Base-by-base conservation (phyloP, 1,140 invertebrate species). In the Ostrea denselamellosa region DNA sequence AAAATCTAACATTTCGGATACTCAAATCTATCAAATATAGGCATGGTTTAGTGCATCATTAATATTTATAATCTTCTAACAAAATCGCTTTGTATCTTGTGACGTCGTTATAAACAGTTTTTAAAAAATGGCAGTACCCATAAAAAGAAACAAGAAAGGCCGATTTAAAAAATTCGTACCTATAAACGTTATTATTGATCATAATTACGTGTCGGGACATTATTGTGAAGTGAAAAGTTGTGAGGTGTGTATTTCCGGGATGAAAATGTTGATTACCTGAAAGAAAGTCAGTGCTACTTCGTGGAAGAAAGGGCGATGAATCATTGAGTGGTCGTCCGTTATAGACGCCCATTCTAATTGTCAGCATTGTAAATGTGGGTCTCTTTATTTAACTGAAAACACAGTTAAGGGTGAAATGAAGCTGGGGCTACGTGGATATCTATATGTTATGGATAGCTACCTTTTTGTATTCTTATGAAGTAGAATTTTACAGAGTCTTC, bases 351-450 rank as follows among this genome's bases (percentile, higher is more conserved):
- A 14, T 9, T 9, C 10, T 14, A 25, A 22, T 34, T 71, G 68
- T n/a, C n/a, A 9, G 8, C n/a, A 71, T 9, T 71, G 68, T 34
- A 71, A 71, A 34, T 25, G n/a, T 9, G 68, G 68, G 68, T n/a
- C 68, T 25, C 28, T 71, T 10, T 8, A 71, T 34, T n/a, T 71
- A 2, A 25, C 68, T 8, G 9, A 71, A 71, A 71, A 22, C 9
- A 25, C 68, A 44, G n/a, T 82, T 8, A 82, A 82, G n/a, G 77
- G 77, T 17, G 77, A 82, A 34, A 82, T 82, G 77, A 82, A 82
- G 28, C 77, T 82, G 28, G 77, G 77, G 12, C n/a, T 82, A 9
- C 22, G 77, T 14, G 77, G 77, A n/a, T 82, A 51, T 34, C 17
- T 82, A 51, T 82, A 34, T 28, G 12, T 82, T 10, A 8, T 28